Evolutionary conservation across 2,797 vertebrate species (phyloP).

Genomic region (Sebastes itinus): DNA sequence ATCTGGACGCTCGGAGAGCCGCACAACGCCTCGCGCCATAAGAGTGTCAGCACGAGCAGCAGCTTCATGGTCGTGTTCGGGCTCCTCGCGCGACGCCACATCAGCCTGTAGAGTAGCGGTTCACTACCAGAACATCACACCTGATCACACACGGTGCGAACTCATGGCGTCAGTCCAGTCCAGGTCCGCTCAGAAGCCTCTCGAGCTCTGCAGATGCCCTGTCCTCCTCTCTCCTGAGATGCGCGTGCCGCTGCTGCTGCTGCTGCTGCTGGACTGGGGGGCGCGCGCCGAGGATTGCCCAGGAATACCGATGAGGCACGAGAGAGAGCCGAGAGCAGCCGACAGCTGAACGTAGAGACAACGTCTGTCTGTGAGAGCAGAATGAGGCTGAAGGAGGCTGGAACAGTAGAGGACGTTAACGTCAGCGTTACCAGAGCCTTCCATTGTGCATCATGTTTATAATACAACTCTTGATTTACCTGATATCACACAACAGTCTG

Average conservation of each 20-base stretch:
- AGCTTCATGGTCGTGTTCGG: slow-evolving; percentile 57
- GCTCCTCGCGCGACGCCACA: slow-evolving; percentile 37
- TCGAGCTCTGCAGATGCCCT: slow-evolving; percentile 61
- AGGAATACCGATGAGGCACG: slow-evolving; percentile 60
- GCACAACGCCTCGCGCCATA: slow-evolving; percentile 56
- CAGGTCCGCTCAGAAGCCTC: slow-evolving; percentile 15
- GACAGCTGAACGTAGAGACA: not conserved
- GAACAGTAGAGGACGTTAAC: no score
- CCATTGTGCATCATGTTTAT: no score
- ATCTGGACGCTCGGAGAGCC: slow-evolving; percentile 76
- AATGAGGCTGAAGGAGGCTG: no score
- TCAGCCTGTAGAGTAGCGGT: not conserved
- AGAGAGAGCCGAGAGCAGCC: slow-evolving; percentile 46
- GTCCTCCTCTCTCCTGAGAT: slow-evolving; percentile 8
- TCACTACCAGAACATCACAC: slow-evolving; percentile 21
- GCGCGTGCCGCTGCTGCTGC: slow-evolving; percentile 46
- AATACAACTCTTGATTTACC: no score
- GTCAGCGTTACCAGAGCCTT: no score
- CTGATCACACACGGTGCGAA: slow-evolving; percentile 32
- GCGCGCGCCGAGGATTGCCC: slow-evolving; percentile 28
- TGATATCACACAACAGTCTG: no score
- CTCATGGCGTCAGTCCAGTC: slow-evolving; percentile 44
- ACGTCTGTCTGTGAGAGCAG: not conserved
- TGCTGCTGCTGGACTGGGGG: slow-evolving; percentile 21
- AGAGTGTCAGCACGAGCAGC: slow-evolving; percentile 56